Base-by-base conservation (phyloP, 2,888 invertebrate species). In the Noctuana brunneofusca region DNA sequence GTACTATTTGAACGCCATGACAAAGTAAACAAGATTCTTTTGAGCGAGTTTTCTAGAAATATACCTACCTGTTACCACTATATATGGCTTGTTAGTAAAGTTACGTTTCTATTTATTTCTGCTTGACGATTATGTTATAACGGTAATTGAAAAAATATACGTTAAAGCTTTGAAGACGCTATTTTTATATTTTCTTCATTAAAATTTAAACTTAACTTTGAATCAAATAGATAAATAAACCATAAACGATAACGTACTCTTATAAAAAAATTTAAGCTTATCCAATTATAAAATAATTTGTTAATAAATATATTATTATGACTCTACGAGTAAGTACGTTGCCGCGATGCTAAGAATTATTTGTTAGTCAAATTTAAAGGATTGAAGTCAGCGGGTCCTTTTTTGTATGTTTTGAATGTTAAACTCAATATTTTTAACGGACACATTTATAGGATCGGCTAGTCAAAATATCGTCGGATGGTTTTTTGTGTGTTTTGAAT, bases 1-100 rank as follows among this genome's bases (percentile, higher is more conserved):
- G 32, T 63, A 14, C 48, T 53, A 59, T 54, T 54, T 60, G 48
- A 60, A 35, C 60, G 46, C 35, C 18, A 54, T 38, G 24, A 48
- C 24, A 30, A 41, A 35, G 46, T 46, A 60, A 60, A 60, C 46
- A 60, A 53, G 16, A 48, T 48, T 16, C 46, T 54, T 60, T 48
- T 32, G 54, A n/a, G 22, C 54, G 24, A 54, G 48, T 48, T 27
- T 56, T 43, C 43, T 56, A 41, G 52, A 52, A 52, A 32, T 12
- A 35, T 30, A 52, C 18, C 9, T 11, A 11, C 9, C 9, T 43
- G 5, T n/a, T 22, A 27, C 22, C 24, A 22, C 6, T 48, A 48
- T 8, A n/a, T 48, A 48, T 8, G 22, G 22, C 22, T 11, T 46
- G 20, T 46, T 1, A 12, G 11, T 12, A 1, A 5, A 46, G 20